These are phyloP conservation scores for Aphelocoma californica DNA, from an alignment of 2,797 vertebrate species.

Conservation along the genomic window DNA sequence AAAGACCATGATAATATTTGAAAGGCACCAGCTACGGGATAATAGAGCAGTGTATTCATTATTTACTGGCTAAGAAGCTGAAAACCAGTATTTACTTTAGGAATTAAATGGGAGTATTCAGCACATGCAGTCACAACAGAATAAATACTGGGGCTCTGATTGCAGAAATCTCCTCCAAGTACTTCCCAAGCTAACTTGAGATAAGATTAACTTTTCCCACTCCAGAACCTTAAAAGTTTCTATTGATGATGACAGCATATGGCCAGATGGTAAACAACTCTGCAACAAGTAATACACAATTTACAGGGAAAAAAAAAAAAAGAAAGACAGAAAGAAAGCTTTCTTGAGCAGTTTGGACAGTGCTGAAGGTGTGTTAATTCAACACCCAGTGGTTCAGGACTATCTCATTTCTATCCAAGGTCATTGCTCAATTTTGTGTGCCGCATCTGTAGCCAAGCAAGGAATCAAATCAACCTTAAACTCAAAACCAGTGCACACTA, in stretches of 20 bases:
- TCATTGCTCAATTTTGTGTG: not conserved
- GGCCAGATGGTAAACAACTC: not conserved
- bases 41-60: slow-evolving; percentile 7
- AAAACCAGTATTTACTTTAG: slow-evolving; percentile 38
- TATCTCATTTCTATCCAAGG: not conserved
- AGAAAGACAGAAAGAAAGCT: not conserved
- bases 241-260: not conserved
- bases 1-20: slow-evolving; percentile 2
- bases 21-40: not conserved
- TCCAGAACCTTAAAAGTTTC: not conserved
- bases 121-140: not conserved
- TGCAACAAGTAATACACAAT: not conserved
- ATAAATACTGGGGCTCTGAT: not conserved
- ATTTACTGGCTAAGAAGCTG: slow-evolving; percentile 8
- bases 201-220: not conserved
- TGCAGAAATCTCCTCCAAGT: slow-evolving; percentile 9
- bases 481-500: not conserved
- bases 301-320: not conserved
- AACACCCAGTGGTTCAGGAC: not conserved
- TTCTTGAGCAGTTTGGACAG: not conserved
- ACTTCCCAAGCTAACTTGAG: not conserved
- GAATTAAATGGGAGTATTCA: slow-evolving; percentile 35
- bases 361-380: not conserved
- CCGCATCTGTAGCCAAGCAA: not conserved
- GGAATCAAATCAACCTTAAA: not conserved